Evolutionary conservation across 23 tunicate genomes (phyloP), one percentile per base, ranked within the genome.

Genomic region (Ascidia mentula): DNA sequence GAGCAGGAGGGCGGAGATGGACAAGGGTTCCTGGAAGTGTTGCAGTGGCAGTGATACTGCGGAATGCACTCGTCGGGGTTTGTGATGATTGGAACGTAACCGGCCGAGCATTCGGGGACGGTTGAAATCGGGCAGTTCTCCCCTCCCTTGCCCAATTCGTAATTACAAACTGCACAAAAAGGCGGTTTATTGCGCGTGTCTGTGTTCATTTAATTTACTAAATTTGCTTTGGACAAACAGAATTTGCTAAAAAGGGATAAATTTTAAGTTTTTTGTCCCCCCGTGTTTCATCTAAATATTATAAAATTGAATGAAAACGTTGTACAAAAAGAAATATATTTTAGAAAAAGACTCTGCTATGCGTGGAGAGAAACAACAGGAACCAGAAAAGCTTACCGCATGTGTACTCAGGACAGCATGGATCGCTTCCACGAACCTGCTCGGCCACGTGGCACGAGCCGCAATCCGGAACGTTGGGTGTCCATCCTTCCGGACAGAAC

Each of bases 81-180:
- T 0, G 82, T 80, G 84, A 13, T 72, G 34, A 72, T 79, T 4
- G 88, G 79, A 31, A 86, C 79, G 76, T 81, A 85, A 2, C 98
- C 95, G 46, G 80, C 80, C 37, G 45, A 77, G 81, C 98, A 93
- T 0, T 46, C 45, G 18, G 98, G 98, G 18, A 79, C 36, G 6
- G 40, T 0, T 3, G 84, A 89, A n/a, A 84, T 77, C 0, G 34
- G 53, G 69, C 98, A 93, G 28, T 38, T 69, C 13, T 72, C 89
- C 17, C 32, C 26, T 17, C 93, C 93, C 6, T 80, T 65, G 18
- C 70, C 87, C 38, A 80, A 28, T 53, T 59, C 72, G 78, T 93
- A 93, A 71, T 93, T 84, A 86, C 98, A 93, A 9, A 88, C 98
- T 93, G 13, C 4, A 53, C n/a, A n/a, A n/a, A n/a, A n/a, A n/a